These are phyloP conservation scores for Eupithecia insigniata DNA, from an alignment of 2,888 invertebrate genomes.

Conservation along the genomic window DNA sequence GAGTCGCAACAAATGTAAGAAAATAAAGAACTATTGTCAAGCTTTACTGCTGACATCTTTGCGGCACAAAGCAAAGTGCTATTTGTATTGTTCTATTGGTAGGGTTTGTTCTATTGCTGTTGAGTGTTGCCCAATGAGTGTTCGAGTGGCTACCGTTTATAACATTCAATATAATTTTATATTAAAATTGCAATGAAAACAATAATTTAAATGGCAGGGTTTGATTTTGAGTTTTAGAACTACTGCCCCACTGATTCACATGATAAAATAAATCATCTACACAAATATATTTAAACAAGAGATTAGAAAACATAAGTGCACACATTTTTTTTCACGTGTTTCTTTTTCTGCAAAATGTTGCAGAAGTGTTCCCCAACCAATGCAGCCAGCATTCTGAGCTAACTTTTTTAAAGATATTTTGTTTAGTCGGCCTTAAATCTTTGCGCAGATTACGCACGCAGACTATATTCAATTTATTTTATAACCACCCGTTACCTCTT, in stretches of 20 bases:
- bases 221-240: background rate
- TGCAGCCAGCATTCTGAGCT: background rate
- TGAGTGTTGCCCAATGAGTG: constrained; percentile 52
- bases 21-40: constrained; percentile 71
- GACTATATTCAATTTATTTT: background rate
- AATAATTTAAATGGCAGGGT: background rate
- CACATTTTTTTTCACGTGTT: too few species aligned
- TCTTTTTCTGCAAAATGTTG: too few species aligned
- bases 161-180: constrained; percentile 48
- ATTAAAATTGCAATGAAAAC: background rate
- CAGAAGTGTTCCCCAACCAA: background rate
- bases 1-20: constrained; percentile 78
- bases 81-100: constrained; percentile 67
- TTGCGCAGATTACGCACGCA: background rate
- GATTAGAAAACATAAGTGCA: background rate
- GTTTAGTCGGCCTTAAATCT: too few species aligned
- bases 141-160: constrained; percentile 55
- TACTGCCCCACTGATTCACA: background rate
- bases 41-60: constrained; percentile 70
- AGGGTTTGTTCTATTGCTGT: constrained; percentile 65
- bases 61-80: constrained; percentile 67
- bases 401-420: too few species aligned
- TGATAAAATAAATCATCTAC: background rate
- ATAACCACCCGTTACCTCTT: background rate
- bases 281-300: too few species aligned